Evolutionary conservation across 2,797 vertebrate species (phyloP).

Genomic region (Hozukius guyotensis): DNA sequence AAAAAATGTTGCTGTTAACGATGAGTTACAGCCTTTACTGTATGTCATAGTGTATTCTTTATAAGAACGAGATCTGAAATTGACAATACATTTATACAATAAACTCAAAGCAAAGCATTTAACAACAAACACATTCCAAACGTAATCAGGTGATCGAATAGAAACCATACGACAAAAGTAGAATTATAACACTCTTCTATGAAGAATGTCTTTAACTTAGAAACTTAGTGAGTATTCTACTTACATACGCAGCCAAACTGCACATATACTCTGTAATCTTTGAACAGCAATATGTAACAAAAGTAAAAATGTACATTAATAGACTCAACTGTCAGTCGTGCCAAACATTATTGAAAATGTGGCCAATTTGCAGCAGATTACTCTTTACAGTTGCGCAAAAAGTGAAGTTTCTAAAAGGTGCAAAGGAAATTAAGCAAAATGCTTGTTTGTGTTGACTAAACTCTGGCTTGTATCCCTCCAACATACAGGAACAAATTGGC

Average conservation of each 20-base stretch:
- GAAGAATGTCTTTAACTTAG: not conserved
- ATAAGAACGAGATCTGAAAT: slow-evolving; percentile 30
- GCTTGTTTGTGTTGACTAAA: not conserved
- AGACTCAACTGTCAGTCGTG: not conserved
- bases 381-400: not conserved
- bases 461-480: slow-evolving; percentile 5
- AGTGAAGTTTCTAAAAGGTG: not conserved
- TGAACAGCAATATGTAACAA: not conserved
- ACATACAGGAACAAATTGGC: not conserved
- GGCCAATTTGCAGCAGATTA: not conserved
- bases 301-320: not conserved
- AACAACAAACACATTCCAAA: slow-evolving; percentile 21
- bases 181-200: not conserved
- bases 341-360: not conserved
- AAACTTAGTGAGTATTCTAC: slow-evolving; percentile 6
- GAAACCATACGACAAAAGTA: slow-evolving; percentile 14
- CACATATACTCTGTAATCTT: slow-evolving; percentile 3
- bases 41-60: slow-evolving; percentile 1
- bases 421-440: slow-evolving; percentile 6
- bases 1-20: not conserved
- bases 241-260: not conserved
- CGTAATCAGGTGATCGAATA: slow-evolving; percentile 2
- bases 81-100: slow-evolving; percentile 32
- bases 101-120: slow-evolving; percentile 40
- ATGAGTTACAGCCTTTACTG: slow-evolving; percentile 8